Percentiles rank a stretch among this genome's conserved stretches.
Evolutionary conservation across 2,797 vertebrate species (phyloP).

Genomic region (Rhinatrema bivittatum): DNA sequence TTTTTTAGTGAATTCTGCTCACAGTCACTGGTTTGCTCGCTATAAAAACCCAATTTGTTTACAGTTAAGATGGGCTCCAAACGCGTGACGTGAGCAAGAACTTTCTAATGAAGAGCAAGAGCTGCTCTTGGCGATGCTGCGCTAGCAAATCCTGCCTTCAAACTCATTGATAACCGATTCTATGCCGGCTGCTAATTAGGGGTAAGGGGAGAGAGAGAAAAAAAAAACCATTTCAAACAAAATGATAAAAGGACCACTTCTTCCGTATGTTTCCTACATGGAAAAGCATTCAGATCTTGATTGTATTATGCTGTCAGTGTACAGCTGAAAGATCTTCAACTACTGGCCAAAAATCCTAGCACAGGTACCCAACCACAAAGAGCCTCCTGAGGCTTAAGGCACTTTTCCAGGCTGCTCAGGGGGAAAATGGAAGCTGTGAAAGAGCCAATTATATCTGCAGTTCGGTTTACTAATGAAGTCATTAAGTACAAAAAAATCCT

Average conservation of each 20-base stretch:
- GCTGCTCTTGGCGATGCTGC: neutral
- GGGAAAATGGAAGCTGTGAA: too few species aligned
- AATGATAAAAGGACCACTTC: neutral
- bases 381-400: neutral
- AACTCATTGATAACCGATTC: conserved; percentile 14
- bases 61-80: neutral
- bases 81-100: neutral
- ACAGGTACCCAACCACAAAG: neutral
- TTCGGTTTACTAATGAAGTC: too few species aligned
- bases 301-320: neutral
- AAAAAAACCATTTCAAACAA: conserved; percentile 6
- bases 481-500: too few species aligned
- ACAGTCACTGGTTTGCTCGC: neutral
- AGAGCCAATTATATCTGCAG: too few species aligned
- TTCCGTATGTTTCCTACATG: neutral
- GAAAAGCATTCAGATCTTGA: conserved; percentile 3
- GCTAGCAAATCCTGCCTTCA: conserved; percentile 14
- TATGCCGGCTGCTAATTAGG: neutral
- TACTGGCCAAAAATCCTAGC: neutral
- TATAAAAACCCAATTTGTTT: neutral
- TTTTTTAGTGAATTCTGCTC: neutral
- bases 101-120: neutral
- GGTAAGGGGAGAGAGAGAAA: too few species aligned
- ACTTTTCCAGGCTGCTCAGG: neutral
- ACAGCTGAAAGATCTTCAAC: neutral